Evolutionary conservation across 2,888 invertebrate species (phyloP).

Genomic region (Eupithecia subfuscata): DNA sequence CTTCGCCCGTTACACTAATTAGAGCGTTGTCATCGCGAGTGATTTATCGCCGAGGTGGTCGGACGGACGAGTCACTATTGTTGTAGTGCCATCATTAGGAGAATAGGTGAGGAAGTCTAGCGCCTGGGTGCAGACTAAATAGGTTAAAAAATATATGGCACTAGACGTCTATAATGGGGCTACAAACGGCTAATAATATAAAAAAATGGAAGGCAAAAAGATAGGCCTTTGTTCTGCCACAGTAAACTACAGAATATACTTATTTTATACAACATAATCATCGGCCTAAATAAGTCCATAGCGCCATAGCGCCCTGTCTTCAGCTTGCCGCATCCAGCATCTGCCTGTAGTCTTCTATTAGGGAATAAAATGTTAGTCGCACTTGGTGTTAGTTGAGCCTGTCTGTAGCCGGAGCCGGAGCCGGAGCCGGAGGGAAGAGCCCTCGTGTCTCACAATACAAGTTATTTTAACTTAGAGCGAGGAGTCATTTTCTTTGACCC

Average conservation of each 20-base stretch:
- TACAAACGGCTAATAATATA: neutral
- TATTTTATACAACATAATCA: too few species aligned
- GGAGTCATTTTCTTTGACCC: too few species aligned
- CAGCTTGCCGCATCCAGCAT: too few species aligned
- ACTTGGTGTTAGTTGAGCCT: too few species aligned
- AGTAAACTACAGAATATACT: neutral
- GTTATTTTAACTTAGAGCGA: too few species aligned
- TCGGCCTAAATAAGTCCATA: too few species aligned
- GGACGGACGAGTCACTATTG: conserved; percentile 31
- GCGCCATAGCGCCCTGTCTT: too few species aligned
- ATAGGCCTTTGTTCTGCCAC: neutral
- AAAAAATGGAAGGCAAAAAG: neutral
- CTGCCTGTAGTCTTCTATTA: too few species aligned
- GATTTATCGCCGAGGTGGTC: conserved; percentile 42
- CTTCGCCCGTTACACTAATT: conserved; percentile 44
- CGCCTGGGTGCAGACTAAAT: neutral
- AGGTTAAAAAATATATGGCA: neutral
- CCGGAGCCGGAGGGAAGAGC: too few species aligned
- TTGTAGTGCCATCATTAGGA: conserved; percentile 32
- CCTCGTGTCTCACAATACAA: too few species aligned
- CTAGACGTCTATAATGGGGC: neutral
- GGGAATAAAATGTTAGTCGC: too few species aligned
- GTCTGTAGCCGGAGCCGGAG: too few species aligned
- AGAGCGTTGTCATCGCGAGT: conserved; percentile 46
- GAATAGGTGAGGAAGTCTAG: conserved; percentile 10